Evolutionary conservation across 2,113 vertebrate genomes (phyloP), one percentile per base, ranked within the genome.

Genomic region (Tor tambroides): DNA sequence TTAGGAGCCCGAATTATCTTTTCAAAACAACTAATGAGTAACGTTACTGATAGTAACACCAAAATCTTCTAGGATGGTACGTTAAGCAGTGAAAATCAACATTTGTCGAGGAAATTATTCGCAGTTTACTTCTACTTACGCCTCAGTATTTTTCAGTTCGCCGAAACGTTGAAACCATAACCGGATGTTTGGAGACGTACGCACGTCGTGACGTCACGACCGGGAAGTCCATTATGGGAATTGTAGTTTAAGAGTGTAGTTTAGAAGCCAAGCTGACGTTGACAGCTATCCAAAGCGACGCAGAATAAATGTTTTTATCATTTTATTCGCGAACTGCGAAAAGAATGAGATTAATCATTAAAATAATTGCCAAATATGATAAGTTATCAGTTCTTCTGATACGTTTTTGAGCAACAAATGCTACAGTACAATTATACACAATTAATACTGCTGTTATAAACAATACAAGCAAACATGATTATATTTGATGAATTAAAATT

Each of bases 211-310:
- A 86, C 88, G 76, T 91, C 89, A 46, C 43, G 43, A 2, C 2
- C 2, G 1, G 51, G 17, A 84, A 49, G 23, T 9, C 87, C 3
- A 71, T 86, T 56, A 0, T 93, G 93, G 94, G 92, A 89, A 19
- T 83, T 92, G 61, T 6, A 21, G 76, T 78, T 51, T 69, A 46
- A 1, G 49, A 51, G 14, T 51, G 43, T 46, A 46, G 43, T 46
- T 12, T 4, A 46, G 43, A 46, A 46, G 6, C 11, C n/a, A n/a
- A n/a, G n/a, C n/a, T n/a, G n/a, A n/a, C n/a, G n/a, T n/a, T n/a
- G 43, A 46, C 43, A 0, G 2, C 10, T 46, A 12, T 46, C 43
- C 43, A 12, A 46, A 46, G 43, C 43, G 43, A 46, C 2, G 11
- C 43, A 11, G 2, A 2, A 43, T 43, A 43, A 0, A 41, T 43